Conservation (phyloP, 1,140 invertebrate genomes). For the Drosophila micromelanica region DNA sequence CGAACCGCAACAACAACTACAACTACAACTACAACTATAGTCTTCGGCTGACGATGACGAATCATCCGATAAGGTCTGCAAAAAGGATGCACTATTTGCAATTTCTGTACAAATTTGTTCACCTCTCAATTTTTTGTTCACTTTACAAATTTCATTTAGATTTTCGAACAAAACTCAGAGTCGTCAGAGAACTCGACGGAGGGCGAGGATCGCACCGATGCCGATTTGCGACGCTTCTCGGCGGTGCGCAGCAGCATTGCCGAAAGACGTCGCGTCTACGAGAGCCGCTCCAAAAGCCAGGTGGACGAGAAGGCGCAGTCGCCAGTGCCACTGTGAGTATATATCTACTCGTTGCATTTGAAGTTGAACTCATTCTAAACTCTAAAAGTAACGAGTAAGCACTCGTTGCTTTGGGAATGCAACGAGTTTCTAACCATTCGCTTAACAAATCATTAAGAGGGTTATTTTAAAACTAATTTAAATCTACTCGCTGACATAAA, state of each 20-base stretch:
- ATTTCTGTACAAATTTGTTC: not conserved
- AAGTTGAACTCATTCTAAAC: not conserved
- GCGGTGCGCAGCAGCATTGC: slow-evolving; percentile 90
- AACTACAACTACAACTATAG: slow-evolving; percentile 57
- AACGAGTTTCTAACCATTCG: not conserved
- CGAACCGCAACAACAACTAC: slow-evolving; percentile 32
- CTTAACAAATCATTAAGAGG: too few relatives aligned
- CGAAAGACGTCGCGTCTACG: slow-evolving; percentile 90
- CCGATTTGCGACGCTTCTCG: slow-evolving; percentile 81
- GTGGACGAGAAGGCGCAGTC: slow-evolving; percentile 88
- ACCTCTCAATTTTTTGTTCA: not conserved
- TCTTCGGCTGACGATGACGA: slow-evolving; percentile 84
- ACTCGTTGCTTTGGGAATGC: not conserved
- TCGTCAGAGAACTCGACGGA: slow-evolving; percentile 82
- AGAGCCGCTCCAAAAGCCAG: slow-evolving; percentile 88
- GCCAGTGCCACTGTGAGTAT: slow-evolving; percentile 88
- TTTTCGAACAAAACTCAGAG: slow-evolving; percentile 82
- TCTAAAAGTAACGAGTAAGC: not conserved
- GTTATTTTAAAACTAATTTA: too few relatives aligned
- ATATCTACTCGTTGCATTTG: not conserved
- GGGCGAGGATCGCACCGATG: slow-evolving; percentile 80
- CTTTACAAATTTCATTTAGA: slow-evolving; percentile 42
- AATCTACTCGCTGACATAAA: too few relatives aligned
- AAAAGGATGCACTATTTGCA: slow-evolving; percentile 14
- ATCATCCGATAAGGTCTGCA: slow-evolving; percentile 82